phyloP scores from a whole-genome alignment of 2,113 vertebrate species.

The Delphinapterus leucas region DNA sequence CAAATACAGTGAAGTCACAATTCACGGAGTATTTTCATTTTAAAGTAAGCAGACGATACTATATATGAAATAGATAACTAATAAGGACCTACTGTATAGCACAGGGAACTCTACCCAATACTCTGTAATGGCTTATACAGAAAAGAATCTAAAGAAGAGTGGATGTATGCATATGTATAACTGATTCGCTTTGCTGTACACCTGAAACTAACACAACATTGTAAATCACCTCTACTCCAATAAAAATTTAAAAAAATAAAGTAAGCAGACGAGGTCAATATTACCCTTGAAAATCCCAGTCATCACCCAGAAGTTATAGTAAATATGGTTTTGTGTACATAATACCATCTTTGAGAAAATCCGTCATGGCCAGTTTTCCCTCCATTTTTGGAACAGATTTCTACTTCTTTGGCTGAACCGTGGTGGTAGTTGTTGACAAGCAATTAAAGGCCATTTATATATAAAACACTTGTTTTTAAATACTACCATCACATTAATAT shows the following conservation, averaged over 20 bases:
- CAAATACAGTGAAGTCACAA: neutral
- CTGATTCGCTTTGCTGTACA: no score
- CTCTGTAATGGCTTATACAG: no score
- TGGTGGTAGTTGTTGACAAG: neutral
- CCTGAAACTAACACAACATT: no score
- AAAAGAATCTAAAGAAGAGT: no score
- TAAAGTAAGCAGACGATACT: neutral
- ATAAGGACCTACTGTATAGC: no score
- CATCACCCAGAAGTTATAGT: neutral
- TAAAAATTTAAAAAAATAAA: neutral
- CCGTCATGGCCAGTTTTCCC: neutral
- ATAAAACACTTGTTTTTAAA: neutral
- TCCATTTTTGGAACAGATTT: neutral
- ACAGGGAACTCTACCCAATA: no score
- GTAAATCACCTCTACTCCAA: no score
- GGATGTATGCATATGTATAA: no score
- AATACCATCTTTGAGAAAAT: neutral
- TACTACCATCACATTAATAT: neutral
- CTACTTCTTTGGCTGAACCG: neutral
- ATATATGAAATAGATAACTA: no score
- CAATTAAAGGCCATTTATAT: neutral
- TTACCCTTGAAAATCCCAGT: neutral
- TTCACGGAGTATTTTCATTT: neutral
- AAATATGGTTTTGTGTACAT: neutral
- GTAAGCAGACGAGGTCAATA: neutral